These are phyloP conservation scores for Rissa tridactyla DNA, from an alignment of 2,113 vertebrate species.

Conservation along the genomic window DNA sequence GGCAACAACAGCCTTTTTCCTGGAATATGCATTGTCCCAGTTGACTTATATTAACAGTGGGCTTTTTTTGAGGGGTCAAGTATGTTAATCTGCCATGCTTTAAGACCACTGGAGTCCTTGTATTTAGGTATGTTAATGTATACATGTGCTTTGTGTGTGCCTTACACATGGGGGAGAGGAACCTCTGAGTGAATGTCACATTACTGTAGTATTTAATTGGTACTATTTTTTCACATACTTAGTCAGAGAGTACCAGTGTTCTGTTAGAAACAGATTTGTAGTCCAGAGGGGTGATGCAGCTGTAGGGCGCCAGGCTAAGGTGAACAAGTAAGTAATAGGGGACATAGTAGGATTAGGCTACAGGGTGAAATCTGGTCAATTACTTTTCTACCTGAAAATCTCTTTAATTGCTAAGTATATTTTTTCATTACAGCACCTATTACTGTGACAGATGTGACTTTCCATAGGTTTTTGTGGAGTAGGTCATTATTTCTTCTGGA, in stretches of 20 bases:
- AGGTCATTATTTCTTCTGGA: not conserved
- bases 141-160: not conserved
- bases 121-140: not conserved
- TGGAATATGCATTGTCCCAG: not conserved
- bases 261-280: not conserved
- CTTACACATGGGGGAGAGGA: not conserved
- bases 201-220: not conserved
- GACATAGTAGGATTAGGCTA: constrained; percentile 17
- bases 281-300: not conserved
- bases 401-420: constrained; percentile 17
- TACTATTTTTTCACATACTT: not conserved
- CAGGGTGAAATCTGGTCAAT: constrained; percentile 4
- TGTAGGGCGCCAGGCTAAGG: not conserved
- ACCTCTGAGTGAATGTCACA: not conserved
- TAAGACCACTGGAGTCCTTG: not conserved
- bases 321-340: not conserved
- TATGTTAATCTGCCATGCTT: not conserved
- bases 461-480: not conserved
- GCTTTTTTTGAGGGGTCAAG: not conserved
- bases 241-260: not conserved
- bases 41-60: not conserved
- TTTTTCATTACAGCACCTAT: not conserved
- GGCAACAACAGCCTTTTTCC: not conserved
- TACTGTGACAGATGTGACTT: not conserved
- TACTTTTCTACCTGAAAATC: constrained; percentile 32